These are phyloP conservation scores for Melikaiella ostensackeni DNA, from an alignment of 2,888 invertebrate genomes.

Conservation along the genomic window DNA sequence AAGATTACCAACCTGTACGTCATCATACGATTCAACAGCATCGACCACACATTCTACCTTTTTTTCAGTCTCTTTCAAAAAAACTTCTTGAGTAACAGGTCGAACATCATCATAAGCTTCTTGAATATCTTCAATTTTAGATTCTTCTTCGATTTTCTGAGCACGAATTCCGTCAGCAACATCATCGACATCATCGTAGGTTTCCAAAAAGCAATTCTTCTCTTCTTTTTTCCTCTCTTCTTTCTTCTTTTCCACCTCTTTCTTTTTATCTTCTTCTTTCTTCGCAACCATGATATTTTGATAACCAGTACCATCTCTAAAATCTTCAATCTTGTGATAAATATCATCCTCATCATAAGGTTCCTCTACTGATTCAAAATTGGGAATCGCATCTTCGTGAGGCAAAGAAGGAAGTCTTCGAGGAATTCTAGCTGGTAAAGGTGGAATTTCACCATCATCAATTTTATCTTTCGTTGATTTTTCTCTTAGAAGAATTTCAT, in stretches of 20 bases:
- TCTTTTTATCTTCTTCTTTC: slow-evolving; percentile 40
- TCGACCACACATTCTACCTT: slow-evolving; percentile 47
- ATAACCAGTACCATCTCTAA: slow-evolving; percentile 58
- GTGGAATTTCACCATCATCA: slow-evolving; percentile 51
- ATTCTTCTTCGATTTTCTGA: slow-evolving; percentile 16
- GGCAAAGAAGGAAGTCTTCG: slow-evolving; percentile 66
- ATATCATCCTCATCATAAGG: slow-evolving; percentile 70
- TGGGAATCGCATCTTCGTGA: slow-evolving; percentile 34
- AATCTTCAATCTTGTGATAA: slow-evolving; percentile 72
- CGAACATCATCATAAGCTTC: slow-evolving; percentile 51
- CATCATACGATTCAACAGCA: slow-evolving; percentile 40
- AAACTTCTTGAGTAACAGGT: slow-evolving; percentile 9
- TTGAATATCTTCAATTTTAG: slow-evolving; percentile 5
- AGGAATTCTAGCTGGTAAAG: slow-evolving; percentile 62
- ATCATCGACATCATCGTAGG: slow-evolving; percentile 66
- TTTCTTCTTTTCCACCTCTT: slow-evolving; percentile 48
- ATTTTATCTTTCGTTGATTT: background rate
- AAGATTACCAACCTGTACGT: slow-evolving; percentile 41
- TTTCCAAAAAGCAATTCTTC: slow-evolving; percentile 45
- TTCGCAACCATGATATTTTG: slow-evolving; percentile 58
- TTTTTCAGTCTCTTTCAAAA: slow-evolving; percentile 14
- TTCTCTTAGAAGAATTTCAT: slow-evolving; percentile 8
- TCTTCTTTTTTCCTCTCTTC: slow-evolving; percentile 40
- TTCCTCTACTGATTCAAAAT: slow-evolving; percentile 57
- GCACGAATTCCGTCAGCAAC: slow-evolving; percentile 7